These are phyloP conservation scores for Jordanella pulchra DNA, from an alignment of 2,797 vertebrate genomes.

Conservation along the genomic window DNA sequence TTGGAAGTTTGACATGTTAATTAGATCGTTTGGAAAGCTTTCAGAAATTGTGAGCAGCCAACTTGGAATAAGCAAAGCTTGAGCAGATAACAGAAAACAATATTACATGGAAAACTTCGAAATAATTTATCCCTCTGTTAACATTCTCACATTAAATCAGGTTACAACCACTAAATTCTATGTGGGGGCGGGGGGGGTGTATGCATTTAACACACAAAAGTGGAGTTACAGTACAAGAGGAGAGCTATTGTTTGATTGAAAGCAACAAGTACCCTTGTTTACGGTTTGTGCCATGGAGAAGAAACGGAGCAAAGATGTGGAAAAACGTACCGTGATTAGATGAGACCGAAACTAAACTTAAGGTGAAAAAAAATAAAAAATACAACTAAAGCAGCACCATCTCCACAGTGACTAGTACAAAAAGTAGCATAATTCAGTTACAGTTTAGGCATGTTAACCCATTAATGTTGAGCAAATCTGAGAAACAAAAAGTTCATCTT, in stretches of 20 bases:
- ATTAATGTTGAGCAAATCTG: not conserved
- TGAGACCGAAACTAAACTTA: not conserved
- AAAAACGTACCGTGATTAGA: not conserved
- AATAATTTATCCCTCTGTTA: not conserved
- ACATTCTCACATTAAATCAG: not conserved
- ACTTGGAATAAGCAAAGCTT: constrained; percentile 1
- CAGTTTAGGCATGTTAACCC: not conserved
- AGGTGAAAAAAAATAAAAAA: not conserved
- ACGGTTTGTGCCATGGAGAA: not conserved
- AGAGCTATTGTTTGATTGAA: not conserved
- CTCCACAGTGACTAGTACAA: not conserved
- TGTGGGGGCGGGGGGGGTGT: no score
- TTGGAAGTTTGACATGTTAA: constrained; percentile 27
- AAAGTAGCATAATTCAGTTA: no score
- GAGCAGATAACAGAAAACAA: not conserved
- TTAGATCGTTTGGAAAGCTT: constrained; percentile 27
- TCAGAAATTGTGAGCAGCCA: constrained; percentile 1
- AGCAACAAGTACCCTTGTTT: not conserved
- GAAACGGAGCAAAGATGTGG: not conserved
- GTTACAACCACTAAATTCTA: not conserved
- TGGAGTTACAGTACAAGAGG: no score
- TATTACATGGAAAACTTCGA: not conserved
- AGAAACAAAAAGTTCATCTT: not conserved
- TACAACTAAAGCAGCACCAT: not conserved
- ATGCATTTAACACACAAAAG: not conserved